Evolutionary conservation across 2,888 invertebrate species (phyloP), one percentile per base, ranked within the genome.

Genomic region (Lasioglossum calceatum): DNA sequence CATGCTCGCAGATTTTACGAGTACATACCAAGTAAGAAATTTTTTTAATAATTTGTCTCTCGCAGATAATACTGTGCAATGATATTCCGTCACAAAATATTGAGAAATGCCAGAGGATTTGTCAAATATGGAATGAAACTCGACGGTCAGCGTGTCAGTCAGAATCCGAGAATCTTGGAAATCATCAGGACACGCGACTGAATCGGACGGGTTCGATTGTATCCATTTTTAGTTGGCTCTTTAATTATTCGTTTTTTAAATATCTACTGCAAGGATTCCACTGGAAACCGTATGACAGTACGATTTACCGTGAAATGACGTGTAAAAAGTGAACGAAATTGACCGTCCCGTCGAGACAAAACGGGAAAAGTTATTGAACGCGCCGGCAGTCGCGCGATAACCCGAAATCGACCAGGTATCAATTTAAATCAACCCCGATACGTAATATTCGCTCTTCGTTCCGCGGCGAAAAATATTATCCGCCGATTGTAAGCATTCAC

Each of bases 391-490:
- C n/a, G 47, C 19, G 44, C 36, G 32, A 58, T 73, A 61, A 44
- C 61, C 36, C 44, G 58, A 73, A 79, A 58, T 74, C 32, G 79
- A 8, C 61, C 73, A 23, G 47, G 36, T 79, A 74, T n/a, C 79
- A 79, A 79, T 79, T 79, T 79, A 42, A 44, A 73, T 74, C 61
- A 14, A 39, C 64, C 36, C 32, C 80, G 47, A 50, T 39, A 47
- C 39, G 74, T 19, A 67, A 61, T 32, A 77, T 77, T 61, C 61
- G 61, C 27, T 32, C n/a, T 44, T 23, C 44, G 4, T 39, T 39
- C 76, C 23, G 10, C 32, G 44, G 19, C 47, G 19, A 50, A 50
- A 73, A 47, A 70, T 70, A 70, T 39, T n/a, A 36, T 70, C 12
- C 39, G 23, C n/a, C 70, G 23, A 70, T 39, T 70, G 70, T 70